Base-by-base conservation (phyloP, 1,140 invertebrate genomes). In the Zaprionus ornatus region DNA sequence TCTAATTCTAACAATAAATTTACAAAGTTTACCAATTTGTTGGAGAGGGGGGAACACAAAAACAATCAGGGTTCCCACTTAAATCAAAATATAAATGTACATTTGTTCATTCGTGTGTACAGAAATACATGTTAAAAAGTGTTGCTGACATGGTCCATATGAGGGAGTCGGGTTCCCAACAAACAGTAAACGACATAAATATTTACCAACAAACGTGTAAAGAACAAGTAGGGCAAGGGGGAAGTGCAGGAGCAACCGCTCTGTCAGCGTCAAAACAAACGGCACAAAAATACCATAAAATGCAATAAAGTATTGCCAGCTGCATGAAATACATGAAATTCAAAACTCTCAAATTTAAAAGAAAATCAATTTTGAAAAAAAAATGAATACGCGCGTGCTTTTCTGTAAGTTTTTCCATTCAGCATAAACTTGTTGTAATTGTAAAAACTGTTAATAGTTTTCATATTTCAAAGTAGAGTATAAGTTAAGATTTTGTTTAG, bases 61-160 rank as follows among this genome's bases (percentile, higher is more conserved):
- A 42, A 7, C 5, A 42, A n/a, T 9, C 40, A 2, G 17, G 13
- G 35, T 32, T 32, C 9, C 29, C 37, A 5, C 5, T 40, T 5
- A 42, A 42, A 7, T 17, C 6, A 7, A 42, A 17, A 3, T 4
- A n/a, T 40, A 40, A 5, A 40, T 40, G 5, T 40, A 4, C 13
- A 42, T 17, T 9, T 17, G n/a, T n/a, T 2, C 29, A 29, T 61
- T 77, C 82, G 62, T 68, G 15, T 40, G 4, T 40, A 15, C 15
- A 10, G 45, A 50, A 5, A 61, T 60, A 59, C 74, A 82, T 86
- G 79, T 82, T 76, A 77, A 84, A 84, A 84, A 83, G 84, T 87
- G 84, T 80, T 65, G 77, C 54, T 80, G 83, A 86, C 83, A 87
- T 74, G 83, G 21, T 42, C 52, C 83, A 86, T 88, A 80, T 78